A percentile compares a stretch with the other conserved stretches of the same genome.
These are phyloP conservation scores for Syngnathus rostellatus DNA, from an alignment of 2,797 vertebrate species.

Conservation along the genomic window DNA sequence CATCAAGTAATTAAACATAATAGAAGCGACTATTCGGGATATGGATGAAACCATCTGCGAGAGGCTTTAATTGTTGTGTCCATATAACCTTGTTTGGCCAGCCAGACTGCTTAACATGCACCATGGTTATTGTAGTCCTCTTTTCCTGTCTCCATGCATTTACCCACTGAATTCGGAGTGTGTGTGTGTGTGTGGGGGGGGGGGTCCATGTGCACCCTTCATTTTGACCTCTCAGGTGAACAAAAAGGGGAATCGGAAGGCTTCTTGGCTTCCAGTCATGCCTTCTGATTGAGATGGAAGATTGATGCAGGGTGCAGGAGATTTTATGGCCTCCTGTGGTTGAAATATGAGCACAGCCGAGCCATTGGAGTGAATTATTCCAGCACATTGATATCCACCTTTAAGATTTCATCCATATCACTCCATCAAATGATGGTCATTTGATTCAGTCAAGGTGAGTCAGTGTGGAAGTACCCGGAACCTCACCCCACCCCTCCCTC, in stretches of 20 bases:
- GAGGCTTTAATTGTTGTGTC: constrained; percentile 35
- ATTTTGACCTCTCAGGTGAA: constrained; percentile 54
- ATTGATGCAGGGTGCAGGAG: constrained; percentile 20
- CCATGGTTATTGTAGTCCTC: constrained; percentile 43
- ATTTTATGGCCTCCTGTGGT: constrained; percentile 22
- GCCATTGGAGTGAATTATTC: constrained; percentile 15
- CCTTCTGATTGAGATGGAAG: constrained; percentile 23
- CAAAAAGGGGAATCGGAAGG: not conserved
- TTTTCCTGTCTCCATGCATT: constrained; percentile 50
- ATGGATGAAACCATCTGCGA: constrained; percentile 35
- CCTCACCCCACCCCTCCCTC: not conserved
- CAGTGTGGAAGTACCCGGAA: not conserved
- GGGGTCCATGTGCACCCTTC: constrained; percentile 32
- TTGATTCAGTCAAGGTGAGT: constrained; percentile 23
- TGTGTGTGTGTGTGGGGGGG: not conserved
- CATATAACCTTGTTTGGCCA: constrained; percentile 54
- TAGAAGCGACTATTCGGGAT: constrained; percentile 1
- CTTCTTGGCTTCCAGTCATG: constrained; percentile 25
- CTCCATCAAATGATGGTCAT: not conserved
- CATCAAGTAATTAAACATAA: not conserved
- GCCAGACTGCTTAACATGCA: constrained; percentile 43
- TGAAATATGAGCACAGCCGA: constrained; percentile 16
- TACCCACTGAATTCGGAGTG: constrained; percentile 20
- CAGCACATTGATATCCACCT: not conserved
- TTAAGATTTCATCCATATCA: not conserved